Evolutionary conservation across 2,113 vertebrate species (phyloP), one percentile per base, ranked within the genome.

Genomic region (Opisthocomus hoazin): DNA sequence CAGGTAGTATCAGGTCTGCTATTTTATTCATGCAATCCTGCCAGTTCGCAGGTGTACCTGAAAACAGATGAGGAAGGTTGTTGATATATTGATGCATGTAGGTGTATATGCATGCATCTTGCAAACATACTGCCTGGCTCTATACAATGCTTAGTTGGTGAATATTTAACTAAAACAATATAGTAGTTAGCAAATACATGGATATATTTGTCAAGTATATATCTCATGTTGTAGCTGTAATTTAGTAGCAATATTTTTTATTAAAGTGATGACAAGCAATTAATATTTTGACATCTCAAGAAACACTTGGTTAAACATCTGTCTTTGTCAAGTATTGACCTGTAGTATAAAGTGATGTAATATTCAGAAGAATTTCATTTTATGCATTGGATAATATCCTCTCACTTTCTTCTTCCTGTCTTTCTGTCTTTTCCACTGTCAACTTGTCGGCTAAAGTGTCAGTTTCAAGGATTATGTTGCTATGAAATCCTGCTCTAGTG

Each of bases 31-130:
- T 1, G 1, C 26, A 37, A 12, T 77, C 22, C 57, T 48, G 26
- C 30, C 45, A 14, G 39, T 34, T 45, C 19, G 37, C 21, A 1
- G 6, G 8, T 21, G 22, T 6, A 24, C 13, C 23, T 58, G 74
- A 21, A 43, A 84, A 43, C 7, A 53, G 45, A 10, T 2, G 16
- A 54, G 50, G 21, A 18, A 10, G 1, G 1, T 64, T 66, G 51
- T 22, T 18, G 41, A 6, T 23, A 2, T 4, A 8, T 22, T 2
- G 15, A 15, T 41, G 69, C 16, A 4, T 10, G 1, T 4, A 9
- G 29, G 15, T 39, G 24, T 13, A 9, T 39, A 7, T 6, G 37
- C 13, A 9, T 2, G 6, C 24, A 6, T 4, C 4, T 26, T 30
- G 11, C 54, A 61, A 66, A 36, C 37, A 18, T 5, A 3, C 26